phyloP scores from a whole-genome alignment of 2,113 vertebrate species.

The Salvelinus fontinalis region DNA sequence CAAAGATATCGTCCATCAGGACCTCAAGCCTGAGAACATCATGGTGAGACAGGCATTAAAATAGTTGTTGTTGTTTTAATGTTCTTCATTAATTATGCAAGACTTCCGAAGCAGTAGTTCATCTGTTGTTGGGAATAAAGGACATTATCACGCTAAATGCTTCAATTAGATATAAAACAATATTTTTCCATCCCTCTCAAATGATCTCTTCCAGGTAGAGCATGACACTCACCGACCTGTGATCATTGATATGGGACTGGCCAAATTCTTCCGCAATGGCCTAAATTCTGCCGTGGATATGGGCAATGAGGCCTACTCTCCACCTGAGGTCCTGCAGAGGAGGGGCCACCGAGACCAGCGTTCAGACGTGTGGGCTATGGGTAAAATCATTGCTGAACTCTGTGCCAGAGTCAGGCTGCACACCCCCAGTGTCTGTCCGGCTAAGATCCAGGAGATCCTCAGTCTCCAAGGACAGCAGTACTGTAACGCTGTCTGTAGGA shows the following conservation, averaged over 20 bases:
- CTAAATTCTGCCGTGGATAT: constrained; percentile 64
- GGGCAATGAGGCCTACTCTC: constrained; percentile 73
- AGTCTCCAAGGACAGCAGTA: constrained; percentile 47
- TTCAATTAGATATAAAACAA: neutral
- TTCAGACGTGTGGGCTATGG: constrained; percentile 78
- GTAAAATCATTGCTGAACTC: constrained; percentile 73
- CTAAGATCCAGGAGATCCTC: constrained; percentile 63
- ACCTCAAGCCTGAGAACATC: constrained; percentile 79
- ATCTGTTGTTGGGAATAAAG: too few species aligned
- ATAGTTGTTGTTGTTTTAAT: too few species aligned
- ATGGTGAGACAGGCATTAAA: constrained; percentile 64
- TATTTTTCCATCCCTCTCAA: neutral
- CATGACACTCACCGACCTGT: constrained; percentile 70
- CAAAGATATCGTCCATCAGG: constrained; percentile 75
- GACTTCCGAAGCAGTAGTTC: too few species aligned
- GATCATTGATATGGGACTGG: constrained; percentile 75
- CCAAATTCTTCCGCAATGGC: constrained; percentile 68
- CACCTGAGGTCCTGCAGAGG: constrained; percentile 66
- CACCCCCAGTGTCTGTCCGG: constrained; percentile 53
- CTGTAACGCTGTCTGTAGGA: constrained; percentile 55
- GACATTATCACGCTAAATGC: too few species aligned
- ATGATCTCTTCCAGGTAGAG: constrained; percentile 64
- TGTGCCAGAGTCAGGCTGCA: constrained; percentile 63
- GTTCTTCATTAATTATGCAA: too few species aligned
- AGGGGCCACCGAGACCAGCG: constrained; percentile 55